Percentiles rank a stretch among this genome's conserved stretches.
phyloP scores from a whole-genome alignment of 2,797 vertebrate species.

The Furcifer pardalis region DNA sequence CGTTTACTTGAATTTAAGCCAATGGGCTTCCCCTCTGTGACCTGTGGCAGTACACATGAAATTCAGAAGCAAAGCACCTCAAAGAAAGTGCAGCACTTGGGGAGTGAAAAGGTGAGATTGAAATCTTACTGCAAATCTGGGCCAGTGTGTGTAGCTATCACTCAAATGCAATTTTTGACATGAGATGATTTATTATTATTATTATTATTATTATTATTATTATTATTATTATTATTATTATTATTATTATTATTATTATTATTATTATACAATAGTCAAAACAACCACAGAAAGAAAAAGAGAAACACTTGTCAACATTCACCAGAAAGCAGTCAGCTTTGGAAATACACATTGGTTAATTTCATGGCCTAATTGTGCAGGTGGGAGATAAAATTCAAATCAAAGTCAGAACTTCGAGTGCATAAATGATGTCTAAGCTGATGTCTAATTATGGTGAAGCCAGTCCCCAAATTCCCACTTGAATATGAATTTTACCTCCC shows the following conservation, averaged over 20 bases:
- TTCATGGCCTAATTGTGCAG: slow-evolving; percentile 15
- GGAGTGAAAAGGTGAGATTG: slow-evolving; percentile 30
- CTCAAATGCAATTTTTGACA: slow-evolving; percentile 35
- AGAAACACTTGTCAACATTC: slow-evolving; percentile 4
- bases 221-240: no score
- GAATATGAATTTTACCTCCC: no score
- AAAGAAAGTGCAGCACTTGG: background rate
- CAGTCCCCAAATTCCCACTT: no score
- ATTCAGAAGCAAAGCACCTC: background rate
- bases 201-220: no score
- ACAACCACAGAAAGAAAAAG: background rate
- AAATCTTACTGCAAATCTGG: slow-evolving; percentile 22
- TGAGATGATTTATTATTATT: no score
- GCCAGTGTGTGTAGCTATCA: slow-evolving; percentile 19
- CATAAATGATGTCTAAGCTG: no score
- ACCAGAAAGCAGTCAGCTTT: slow-evolving; percentile 42
- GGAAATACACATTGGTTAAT: background rate
- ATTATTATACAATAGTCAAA: slow-evolving; percentile 27
- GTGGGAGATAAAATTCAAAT: slow-evolving; percentile 27
- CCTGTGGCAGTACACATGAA: background rate
- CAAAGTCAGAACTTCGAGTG: slow-evolving; percentile 5
- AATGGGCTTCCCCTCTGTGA: background rate
- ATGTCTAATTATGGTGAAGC: no score
- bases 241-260: no score
- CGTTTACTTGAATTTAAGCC: slow-evolving; percentile 5